These are phyloP conservation scores for Platyura marginata DNA, from an alignment of 1,140 invertebrate genomes.

Conservation along the genomic window DNA sequence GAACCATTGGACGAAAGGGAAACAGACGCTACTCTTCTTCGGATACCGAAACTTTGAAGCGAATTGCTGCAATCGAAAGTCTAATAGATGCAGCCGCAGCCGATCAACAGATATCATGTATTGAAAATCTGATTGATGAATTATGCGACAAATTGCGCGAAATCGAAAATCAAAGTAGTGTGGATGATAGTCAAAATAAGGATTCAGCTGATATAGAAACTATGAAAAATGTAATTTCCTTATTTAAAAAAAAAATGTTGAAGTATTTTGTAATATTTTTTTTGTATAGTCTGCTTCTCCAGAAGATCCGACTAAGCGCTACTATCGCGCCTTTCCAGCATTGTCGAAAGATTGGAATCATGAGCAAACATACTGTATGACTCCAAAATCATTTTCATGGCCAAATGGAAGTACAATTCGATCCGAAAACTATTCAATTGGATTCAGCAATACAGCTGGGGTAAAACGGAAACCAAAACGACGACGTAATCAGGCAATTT, in stretches of 20 bases:
- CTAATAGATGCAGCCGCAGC: slow-evolving; percentile 26
- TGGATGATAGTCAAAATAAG: slow-evolving; percentile 2
- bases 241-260: too few relatives aligned
- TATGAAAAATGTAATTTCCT: background rate
- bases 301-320: slow-evolving; percentile 8
- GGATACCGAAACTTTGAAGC: slow-evolving; percentile 28
- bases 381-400: slow-evolving; percentile 8
- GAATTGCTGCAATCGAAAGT: slow-evolving; percentile 33
- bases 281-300: background rate
- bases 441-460: slow-evolving; percentile 6
- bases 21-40: slow-evolving; percentile 5
- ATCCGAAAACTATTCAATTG: background rate
- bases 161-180: slow-evolving; percentile 15
- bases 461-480: slow-evolving; percentile 9
- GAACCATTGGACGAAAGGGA: background rate
- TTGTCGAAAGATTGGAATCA: slow-evolving; percentile 7
- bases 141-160: slow-evolving; percentile 27
- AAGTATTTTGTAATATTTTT: too few relatives aligned
- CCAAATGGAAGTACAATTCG: slow-evolving; percentile 4
- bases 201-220: background rate
- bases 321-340: slow-evolving; percentile 9
- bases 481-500: slow-evolving; percentile 7
- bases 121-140: slow-evolving; percentile 31
- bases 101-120: slow-evolving; percentile 29
- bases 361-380: slow-evolving; percentile 2